Evolutionary conservation across 1,140 invertebrate genomes (phyloP), one percentile per base, ranked within the genome.

Genomic region (Whitmania pigra): DNA sequence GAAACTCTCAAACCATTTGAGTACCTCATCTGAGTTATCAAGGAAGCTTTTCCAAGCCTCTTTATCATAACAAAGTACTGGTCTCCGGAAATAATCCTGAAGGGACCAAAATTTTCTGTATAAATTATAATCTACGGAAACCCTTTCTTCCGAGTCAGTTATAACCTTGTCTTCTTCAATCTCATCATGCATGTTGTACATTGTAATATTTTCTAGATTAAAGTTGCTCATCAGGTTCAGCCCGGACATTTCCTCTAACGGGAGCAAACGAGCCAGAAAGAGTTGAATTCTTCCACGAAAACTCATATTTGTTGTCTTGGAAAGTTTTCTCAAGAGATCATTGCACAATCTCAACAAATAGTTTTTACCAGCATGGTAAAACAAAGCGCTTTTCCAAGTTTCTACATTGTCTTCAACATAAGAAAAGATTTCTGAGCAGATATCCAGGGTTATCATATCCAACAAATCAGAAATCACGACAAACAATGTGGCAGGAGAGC

Each of bases 191-290:
- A 43, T 75, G 20, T 76, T 77, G 75, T 78, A 78, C 36, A 77
- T 70, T 43, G 78, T 85, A 72, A 92, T 81, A 86, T 98, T 99
- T 71, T 97, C 94, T 13, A 93, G 83, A 85, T 99, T 99, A 79
- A 99, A 99, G 81, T 99, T 94, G 72, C 94, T 95, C 11, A 96
- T 90, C 74, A 98, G 89, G 82, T 99, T 99, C 13, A 99, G 82
- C 0, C 93, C 88, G 29, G 95, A 99, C 63, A 94, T 87, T 83
- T 99, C 96, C 54, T 93, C 96, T 77, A 99, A 91, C 5, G 96
- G 96, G 78, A 99, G 97, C 76, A 97, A 93, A 78, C 94, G 92
- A 0, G 96, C 94, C 11, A 98, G 83, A 79, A 99, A 97, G n/a
- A 99, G 83, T 31, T 98, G 84, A 78, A 99, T 98, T 78, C 94